phyloP scores from a whole-genome alignment of 1,140 invertebrate genomes.

The Drosophila mauritiana region DNA sequence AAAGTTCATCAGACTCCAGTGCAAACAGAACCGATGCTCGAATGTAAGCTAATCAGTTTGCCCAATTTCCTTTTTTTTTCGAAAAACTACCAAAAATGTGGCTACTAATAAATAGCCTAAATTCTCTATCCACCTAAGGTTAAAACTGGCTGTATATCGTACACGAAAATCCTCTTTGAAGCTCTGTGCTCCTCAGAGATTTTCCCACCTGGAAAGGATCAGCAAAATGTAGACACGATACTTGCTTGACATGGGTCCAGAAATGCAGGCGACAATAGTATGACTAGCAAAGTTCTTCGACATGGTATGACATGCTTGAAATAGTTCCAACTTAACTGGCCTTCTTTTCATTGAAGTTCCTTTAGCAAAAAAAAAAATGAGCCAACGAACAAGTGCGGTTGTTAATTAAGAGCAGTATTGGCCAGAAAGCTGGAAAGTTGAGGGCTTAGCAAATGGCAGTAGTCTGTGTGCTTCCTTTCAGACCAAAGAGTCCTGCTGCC shows the following conservation, averaged over 20 bases:
- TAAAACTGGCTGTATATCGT: neutral
- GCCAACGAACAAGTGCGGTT: conserved; percentile 20
- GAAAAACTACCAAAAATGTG: neutral
- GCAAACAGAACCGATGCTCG: neutral
- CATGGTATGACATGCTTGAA: neutral
- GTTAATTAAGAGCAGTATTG: conserved; percentile 58
- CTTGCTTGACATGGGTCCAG: too few species aligned
- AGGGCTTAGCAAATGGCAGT: neutral
- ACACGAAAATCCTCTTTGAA: neutral
- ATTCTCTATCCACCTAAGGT: neutral
- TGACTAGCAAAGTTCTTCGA: too few species aligned
- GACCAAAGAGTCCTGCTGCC: neutral
- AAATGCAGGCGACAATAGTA: too few species aligned
- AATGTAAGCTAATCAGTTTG: neutral
- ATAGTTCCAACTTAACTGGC: neutral
- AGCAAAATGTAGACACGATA: too few species aligned
- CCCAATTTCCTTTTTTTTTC: neutral
- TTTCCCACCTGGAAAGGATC: too few species aligned
- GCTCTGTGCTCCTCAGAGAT: neutral
- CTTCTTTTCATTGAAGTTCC: too few species aligned
- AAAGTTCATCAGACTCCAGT: neutral
- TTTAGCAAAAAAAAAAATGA: neutral
- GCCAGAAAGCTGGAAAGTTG: conserved; percentile 4
- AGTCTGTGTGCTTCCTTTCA: neutral
- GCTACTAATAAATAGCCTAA: neutral